Percentiles rank a stretch among this genome's conserved stretches.
Conservation (phyloP, 2,113 vertebrate genomes). For the Strigops habroptila region DNA sequence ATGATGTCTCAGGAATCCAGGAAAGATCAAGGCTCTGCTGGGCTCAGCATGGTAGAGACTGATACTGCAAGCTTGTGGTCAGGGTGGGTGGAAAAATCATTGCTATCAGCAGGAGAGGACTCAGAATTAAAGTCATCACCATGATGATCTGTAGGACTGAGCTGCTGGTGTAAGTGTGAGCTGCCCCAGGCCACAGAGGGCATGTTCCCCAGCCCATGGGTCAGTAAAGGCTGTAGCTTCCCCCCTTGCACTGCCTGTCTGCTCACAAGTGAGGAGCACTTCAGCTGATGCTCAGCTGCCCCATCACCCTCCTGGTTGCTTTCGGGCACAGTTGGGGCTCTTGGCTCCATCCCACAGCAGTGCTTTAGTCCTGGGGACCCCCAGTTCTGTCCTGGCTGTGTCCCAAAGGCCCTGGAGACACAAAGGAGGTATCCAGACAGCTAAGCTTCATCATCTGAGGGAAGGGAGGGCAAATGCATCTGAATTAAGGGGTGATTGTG, state of each 20-base stretch:
- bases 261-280: neutral
- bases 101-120: neutral
- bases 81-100: constrained; percentile 43
- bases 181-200: neutral
- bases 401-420: neutral
- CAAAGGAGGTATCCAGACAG: neutral
- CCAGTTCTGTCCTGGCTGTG: neutral
- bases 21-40: neutral
- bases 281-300: accelerated
- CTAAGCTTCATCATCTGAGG: neutral
- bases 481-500: neutral
- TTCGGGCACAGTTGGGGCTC: neutral
- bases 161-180: neutral
- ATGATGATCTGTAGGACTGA: neutral
- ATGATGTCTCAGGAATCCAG: neutral
- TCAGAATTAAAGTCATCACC: neutral
- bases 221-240: neutral
- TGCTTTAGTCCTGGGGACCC: neutral
- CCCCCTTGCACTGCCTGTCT: neutral
- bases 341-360: neutral
- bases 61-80: neutral
- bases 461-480: neutral
- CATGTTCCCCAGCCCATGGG: neutral
- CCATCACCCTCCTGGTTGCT: neutral
- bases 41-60: neutral